Base-by-base conservation (phyloP, 1,140 invertebrate species). In the Drosophila busckii region DNA sequence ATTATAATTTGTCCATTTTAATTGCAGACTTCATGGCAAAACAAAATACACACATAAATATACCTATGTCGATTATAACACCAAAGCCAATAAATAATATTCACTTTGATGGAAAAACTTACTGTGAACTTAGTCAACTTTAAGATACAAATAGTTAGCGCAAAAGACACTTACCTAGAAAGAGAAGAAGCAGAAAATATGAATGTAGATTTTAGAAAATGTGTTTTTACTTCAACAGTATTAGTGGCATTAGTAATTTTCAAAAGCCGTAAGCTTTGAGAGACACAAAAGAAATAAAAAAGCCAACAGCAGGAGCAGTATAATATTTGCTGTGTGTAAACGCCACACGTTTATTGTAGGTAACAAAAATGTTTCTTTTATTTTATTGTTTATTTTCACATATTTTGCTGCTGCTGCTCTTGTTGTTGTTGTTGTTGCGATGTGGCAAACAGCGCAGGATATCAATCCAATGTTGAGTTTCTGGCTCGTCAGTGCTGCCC, bases 351-450 rank as follows among this genome's bases (percentile, higher is more conserved):
- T 71, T 64, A 80, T n/a, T n/a, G n/a, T 71, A 60, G 68, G 71
- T 80, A 78, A 78, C 67, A 46, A 64, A 78, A 73, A n/a, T n/a
- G n/a, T 80, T 78, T 68, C 49, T 60, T 80, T 80, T 82, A 61
- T 80, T 73, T 68, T 78, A 67, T 71, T 80, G 71, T 71, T 78
- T 80, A 49, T 54, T 46, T 46, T 40, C 16, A 25, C 44, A 26
- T 65, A 52, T 19, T 60, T 60, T 23, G 23, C 12, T 64, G 26
- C 28, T 34, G 46, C 40, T 41, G 15, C 17, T 22, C 19, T 10
- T 12, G 29, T 25, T 41, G 25, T 29, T 48, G 37, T 38, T 41
- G 45, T 54, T 65, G 49, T 19, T 35, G 20, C n/a, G 35, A 16
- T 22, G 44, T 29, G 35, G 28, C 45, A 19, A 59, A 41, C 44